Evolutionary conservation across 2,797 vertebrate species (phyloP).

Genomic region (Esox masquinongy): DNA sequence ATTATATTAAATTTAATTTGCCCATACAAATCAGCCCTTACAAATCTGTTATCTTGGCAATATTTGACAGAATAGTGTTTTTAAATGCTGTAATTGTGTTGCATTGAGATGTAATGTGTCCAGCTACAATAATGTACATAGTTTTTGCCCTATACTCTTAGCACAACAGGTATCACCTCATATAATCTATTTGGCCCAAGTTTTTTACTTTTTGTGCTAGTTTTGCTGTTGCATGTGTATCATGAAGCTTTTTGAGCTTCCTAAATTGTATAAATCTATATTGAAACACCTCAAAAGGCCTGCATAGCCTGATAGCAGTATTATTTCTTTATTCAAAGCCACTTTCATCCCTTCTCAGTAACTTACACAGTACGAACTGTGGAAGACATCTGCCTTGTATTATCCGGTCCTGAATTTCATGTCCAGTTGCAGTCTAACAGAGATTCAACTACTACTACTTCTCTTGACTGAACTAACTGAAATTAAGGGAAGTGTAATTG

Average conservation of each 20-base stretch:
- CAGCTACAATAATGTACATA: slow-evolving; percentile 46
- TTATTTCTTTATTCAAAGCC: slow-evolving; percentile 66
- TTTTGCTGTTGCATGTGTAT: slow-evolving; percentile 31
- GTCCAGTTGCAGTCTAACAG: slow-evolving; percentile 45
- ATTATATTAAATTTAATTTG: neutral
- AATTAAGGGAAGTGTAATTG: slow-evolving; percentile 64
- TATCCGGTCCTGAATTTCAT: slow-evolving; percentile 47
- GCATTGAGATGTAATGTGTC: slow-evolving; percentile 35
- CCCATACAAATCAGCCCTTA: neutral
- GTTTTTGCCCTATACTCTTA: slow-evolving; percentile 28
- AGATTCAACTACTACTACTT: slow-evolving; percentile 39
- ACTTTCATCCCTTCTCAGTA: slow-evolving; percentile 46
- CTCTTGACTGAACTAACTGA: slow-evolving; percentile 62
- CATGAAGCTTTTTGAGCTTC: slow-evolving; percentile 8
- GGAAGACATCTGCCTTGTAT: slow-evolving; percentile 46
- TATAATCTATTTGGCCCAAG: slow-evolving; percentile 28
- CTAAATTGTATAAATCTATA: neutral
- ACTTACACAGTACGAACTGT: slow-evolving; percentile 46
- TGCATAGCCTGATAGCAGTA: slow-evolving; percentile 64
- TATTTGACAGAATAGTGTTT: slow-evolving; percentile 35
- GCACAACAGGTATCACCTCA: slow-evolving; percentile 14
- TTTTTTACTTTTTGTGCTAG: slow-evolving; percentile 31
- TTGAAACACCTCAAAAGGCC: slow-evolving; percentile 36
- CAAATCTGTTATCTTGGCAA: slow-evolving; percentile 41
- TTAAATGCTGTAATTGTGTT: slow-evolving; percentile 37